Percentiles rank a stretch among this genome's conserved stretches.
Conservation (phyloP, 2,888 invertebrate species). For the Micropterix aruncella region DNA sequence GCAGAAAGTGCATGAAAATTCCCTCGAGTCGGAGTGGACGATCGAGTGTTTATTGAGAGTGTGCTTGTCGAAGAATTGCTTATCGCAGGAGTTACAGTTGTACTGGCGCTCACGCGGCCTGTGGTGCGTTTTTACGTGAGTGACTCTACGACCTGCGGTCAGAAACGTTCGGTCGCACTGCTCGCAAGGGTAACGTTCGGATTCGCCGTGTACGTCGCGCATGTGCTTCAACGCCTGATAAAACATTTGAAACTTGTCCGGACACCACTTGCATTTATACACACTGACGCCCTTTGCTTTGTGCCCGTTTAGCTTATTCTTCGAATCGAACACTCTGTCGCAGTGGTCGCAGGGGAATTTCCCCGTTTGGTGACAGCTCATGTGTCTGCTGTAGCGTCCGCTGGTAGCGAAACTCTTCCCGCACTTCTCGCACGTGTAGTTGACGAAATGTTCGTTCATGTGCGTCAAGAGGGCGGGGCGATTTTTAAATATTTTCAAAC, state of each 20-base stretch:
- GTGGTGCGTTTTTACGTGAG: conserved; percentile 24
- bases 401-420: too few relatives aligned
- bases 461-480: too few relatives aligned
- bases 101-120: conserved; percentile 23
- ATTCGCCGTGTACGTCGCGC: conserved; percentile 18
- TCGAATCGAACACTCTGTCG: conserved; percentile 23
- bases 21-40: conserved; percentile 25
- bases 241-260: too few relatives aligned
- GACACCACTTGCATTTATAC: conserved; percentile 13
- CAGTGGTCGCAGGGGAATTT: conserved; percentile 29
- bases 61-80: conserved; percentile 27
- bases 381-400: too few relatives aligned
- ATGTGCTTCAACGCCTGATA: too few relatives aligned
- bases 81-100: conserved; percentile 24
- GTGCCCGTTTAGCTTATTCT: conserved; percentile 27
- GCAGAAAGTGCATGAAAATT: conserved; percentile 24
- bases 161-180: conserved; percentile 27
- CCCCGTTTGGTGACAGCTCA: conserved; percentile 27
- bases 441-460: too few relatives aligned
- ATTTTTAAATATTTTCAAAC: too few relatives aligned
- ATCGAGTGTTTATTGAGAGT: conserved; percentile 29
- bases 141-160: too few relatives aligned
- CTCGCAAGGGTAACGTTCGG: conserved; percentile 30
- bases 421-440: too few relatives aligned
- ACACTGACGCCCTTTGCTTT: conserved; percentile 26